phyloP scores from a whole-genome alignment of 2,113 vertebrate species.

The Ascaphus truei region DNA sequence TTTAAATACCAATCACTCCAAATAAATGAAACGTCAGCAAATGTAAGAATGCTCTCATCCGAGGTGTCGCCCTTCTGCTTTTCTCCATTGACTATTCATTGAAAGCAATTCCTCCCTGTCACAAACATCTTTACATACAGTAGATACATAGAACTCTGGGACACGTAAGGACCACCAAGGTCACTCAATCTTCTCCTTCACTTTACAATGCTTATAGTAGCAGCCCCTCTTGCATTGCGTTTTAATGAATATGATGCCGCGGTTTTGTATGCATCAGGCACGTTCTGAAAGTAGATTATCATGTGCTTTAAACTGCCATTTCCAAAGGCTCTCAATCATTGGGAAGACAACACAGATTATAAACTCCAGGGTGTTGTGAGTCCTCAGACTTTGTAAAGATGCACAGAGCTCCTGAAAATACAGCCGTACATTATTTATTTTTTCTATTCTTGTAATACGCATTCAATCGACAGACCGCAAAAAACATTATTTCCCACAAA shows the following conservation, averaged over 20 bases:
- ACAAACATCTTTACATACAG: slow-evolving; percentile 25
- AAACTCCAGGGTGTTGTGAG: neutral
- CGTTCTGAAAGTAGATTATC: slow-evolving; percentile 27
- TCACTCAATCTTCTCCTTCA: slow-evolving; percentile 32
- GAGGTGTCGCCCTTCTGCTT: neutral
- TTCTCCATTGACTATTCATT: slow-evolving; percentile 20
- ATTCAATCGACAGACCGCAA: too few species aligned
- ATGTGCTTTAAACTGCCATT: slow-evolving; percentile 24
- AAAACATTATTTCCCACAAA: too few species aligned
- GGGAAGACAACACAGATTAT: slow-evolving; percentile 10
- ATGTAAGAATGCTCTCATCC: neutral
- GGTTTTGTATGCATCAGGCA: slow-evolving; percentile 27
- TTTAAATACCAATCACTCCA: slow-evolving; percentile 6
- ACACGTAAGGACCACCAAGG: slow-evolving; percentile 6
- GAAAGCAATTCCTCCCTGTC: slow-evolving; percentile 24
- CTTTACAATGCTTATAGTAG: neutral
- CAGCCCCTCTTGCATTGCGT: neutral
- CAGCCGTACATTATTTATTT: too few species aligned
- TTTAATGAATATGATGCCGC: neutral
- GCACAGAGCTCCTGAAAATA: neutral
- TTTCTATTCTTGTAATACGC: too few species aligned
- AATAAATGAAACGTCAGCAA: neutral
- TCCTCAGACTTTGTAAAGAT: neutral
- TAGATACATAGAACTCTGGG: slow-evolving; percentile 15
- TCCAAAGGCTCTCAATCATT: slow-evolving; percentile 26